Evolutionary conservation across 2,113 vertebrate species (phyloP).

Genomic region (Myrmecobius fasciatus): DNA sequence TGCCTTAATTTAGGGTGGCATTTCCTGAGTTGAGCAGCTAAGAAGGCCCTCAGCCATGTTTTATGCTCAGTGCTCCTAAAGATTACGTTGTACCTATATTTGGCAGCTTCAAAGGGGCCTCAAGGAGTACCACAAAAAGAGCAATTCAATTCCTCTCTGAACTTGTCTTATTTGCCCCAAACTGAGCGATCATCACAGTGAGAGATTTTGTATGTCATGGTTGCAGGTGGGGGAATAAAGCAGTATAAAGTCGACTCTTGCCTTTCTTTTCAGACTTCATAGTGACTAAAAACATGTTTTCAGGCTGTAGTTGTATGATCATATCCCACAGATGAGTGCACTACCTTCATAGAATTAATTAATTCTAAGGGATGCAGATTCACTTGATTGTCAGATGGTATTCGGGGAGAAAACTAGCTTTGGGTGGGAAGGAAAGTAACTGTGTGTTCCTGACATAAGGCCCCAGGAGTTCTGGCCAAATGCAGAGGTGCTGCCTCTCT

Average conservation of each 20-base stretch:
- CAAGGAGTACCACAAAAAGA: background rate
- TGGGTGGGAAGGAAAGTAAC: background rate
- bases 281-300: background rate
- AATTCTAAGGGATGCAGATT: background rate
- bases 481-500: conserved; percentile 24
- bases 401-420: background rate
- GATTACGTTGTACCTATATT: background rate
- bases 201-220: background rate
- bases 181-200: background rate
- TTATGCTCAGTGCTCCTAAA: conserved; percentile 8
- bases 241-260: background rate
- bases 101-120: background rate
- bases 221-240: background rate
- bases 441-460: conserved; percentile 23
- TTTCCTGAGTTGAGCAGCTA: background rate
- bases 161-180: background rate
- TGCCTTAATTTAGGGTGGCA: background rate
- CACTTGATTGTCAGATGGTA: background rate
- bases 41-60: background rate
- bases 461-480: conserved; percentile 26
- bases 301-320: background rate
- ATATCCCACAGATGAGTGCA: background rate
- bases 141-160: background rate
- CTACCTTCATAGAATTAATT: background rate
- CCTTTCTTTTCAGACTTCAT: background rate